Evolutionary conservation across 2,113 vertebrate species (phyloP).

Genomic region (Puffinus mauretanicus): DNA sequence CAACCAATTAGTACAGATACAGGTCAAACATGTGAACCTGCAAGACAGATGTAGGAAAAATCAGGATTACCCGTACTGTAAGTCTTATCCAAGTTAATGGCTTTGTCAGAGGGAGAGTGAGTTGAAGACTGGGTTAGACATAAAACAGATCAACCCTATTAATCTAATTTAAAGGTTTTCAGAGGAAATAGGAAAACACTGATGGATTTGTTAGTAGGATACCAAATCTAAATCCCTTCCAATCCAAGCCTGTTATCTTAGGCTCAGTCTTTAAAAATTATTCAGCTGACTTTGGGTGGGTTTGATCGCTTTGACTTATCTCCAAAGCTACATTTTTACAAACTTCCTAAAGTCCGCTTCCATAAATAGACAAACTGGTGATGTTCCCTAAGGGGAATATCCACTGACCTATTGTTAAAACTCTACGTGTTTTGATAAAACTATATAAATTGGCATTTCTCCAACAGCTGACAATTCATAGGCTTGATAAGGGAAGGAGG

Average conservation of each 20-base stretch:
- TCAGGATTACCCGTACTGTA: slow-evolving; percentile 18
- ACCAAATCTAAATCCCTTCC: slow-evolving; percentile 49
- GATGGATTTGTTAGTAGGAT: slow-evolving; percentile 32
- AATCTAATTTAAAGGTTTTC: slow-evolving; percentile 59
- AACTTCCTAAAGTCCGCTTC: background rate
- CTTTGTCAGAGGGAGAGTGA: slow-evolving; percentile 39
- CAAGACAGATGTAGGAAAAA: slow-evolving; percentile 23
- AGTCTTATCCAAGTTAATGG: slow-evolving; percentile 43
- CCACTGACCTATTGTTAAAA: background rate
- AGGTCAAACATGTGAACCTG: slow-evolving; percentile 3
- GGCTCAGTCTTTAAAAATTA: slow-evolving; percentile 37
- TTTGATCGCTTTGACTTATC: slow-evolving; percentile 25
- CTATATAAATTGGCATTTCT: background rate
- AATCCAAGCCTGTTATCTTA: slow-evolving; percentile 42
- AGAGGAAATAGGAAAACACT: slow-evolving; percentile 19
- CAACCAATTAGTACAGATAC: slow-evolving; percentile 32
- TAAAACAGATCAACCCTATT: slow-evolving; percentile 46
- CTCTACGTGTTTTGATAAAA: background rate
- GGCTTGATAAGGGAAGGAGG: background rate
- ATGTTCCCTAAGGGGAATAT: background rate
- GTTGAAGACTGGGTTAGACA: slow-evolving; percentile 43
- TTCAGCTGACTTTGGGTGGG: background rate
- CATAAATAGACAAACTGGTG: background rate
- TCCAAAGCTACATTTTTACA: slow-evolving; percentile 10
- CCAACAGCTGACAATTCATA: background rate